These are phyloP conservation scores for Orthochromis indermauri DNA, from an alignment of 2,113 vertebrate genomes.

Conservation along the genomic window DNA sequence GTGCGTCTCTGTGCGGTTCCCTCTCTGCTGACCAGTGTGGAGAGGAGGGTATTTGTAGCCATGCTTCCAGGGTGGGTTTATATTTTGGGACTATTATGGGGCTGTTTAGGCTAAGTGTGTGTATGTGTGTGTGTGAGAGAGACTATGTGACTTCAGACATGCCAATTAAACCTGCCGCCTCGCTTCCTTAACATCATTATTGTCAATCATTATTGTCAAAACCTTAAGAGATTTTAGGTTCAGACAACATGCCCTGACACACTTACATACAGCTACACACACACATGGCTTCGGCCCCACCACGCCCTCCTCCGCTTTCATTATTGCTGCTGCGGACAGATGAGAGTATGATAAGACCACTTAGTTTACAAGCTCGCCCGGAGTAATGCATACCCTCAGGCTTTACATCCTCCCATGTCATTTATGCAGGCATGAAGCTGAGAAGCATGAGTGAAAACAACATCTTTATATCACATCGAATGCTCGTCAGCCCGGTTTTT, in stretches of 20 bases:
- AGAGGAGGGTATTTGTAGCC: slow-evolving; percentile 66
- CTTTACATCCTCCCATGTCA: neutral
- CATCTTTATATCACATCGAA: neutral
- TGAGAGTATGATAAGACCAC: slow-evolving; percentile 42
- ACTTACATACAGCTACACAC: slow-evolving; percentile 10
- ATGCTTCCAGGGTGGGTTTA: slow-evolving; percentile 70
- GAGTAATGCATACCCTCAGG: neutral
- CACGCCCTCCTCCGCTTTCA: neutral
- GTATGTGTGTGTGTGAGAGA: neutral
- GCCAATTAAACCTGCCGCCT: slow-evolving; percentile 48
- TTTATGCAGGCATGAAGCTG: neutral
- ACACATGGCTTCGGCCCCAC: neutral
- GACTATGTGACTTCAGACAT: slow-evolving; percentile 25
- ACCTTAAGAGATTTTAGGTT: neutral
- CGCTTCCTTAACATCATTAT: neutral
- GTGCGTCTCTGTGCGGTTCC: slow-evolving; percentile 10
- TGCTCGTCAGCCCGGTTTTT: neutral
- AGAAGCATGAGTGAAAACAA: neutral
- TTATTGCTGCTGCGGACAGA: slow-evolving; percentile 26
- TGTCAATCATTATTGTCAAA: slow-evolving; percentile 21
- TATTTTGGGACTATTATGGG: slow-evolving; percentile 60
- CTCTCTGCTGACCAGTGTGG: neutral
- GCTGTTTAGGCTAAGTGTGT: slow-evolving; percentile 62
- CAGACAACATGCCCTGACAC: slow-evolving; percentile 25
- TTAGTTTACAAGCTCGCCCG: neutral